Conservation (phyloP, 1,140 invertebrate genomes). For the Zaprionus gabonicus region DNA sequence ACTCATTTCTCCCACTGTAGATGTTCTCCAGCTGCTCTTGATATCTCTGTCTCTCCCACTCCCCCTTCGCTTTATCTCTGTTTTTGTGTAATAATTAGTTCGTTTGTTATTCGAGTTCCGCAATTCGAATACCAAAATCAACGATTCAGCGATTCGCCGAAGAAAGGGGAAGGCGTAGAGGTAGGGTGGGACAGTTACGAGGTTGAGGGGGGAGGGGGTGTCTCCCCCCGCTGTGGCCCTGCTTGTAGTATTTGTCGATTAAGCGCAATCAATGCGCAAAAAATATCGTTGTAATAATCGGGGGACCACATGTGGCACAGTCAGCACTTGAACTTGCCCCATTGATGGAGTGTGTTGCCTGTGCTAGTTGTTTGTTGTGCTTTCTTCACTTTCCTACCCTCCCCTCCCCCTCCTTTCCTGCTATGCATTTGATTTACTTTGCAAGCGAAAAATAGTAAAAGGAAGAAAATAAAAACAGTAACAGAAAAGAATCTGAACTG, state of each 20-base stretch:
- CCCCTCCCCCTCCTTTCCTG: slow-evolving; percentile 43
- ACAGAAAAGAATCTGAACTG: slow-evolving; percentile 61
- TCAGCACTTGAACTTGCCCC: slow-evolving; percentile 68
- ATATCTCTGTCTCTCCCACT: slow-evolving; percentile 12
- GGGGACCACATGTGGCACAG: slow-evolving; percentile 38
- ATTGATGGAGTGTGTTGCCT: slow-evolving; percentile 19
- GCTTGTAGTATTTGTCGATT: slow-evolving; percentile 74
- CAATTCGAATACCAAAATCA: slow-evolving; percentile 50
- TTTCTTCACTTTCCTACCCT: slow-evolving; percentile 4
- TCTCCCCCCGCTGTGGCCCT: slow-evolving; percentile 55
- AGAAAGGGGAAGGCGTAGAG: not conserved
- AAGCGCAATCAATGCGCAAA: slow-evolving; percentile 76
- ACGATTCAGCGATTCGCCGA: slow-evolving; percentile 57
- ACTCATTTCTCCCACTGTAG: not conserved
- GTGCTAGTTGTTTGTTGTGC: slow-evolving; percentile 5
- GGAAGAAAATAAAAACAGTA: not conserved
- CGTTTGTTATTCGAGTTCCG: slow-evolving; percentile 64
- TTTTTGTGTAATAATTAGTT: slow-evolving; percentile 76
- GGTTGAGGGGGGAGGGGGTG: not conserved
- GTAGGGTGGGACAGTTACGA: not conserved
- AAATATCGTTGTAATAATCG: slow-evolving; percentile 76
- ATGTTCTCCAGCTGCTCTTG: slow-evolving; percentile 1
- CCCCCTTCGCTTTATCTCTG: not conserved
- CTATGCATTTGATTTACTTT: slow-evolving; percentile 50
- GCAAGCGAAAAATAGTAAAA: not conserved